These are phyloP conservation scores for Peribatodes rhomboidaria DNA, from an alignment of 2,888 invertebrate species.

Conservation along the genomic window DNA sequence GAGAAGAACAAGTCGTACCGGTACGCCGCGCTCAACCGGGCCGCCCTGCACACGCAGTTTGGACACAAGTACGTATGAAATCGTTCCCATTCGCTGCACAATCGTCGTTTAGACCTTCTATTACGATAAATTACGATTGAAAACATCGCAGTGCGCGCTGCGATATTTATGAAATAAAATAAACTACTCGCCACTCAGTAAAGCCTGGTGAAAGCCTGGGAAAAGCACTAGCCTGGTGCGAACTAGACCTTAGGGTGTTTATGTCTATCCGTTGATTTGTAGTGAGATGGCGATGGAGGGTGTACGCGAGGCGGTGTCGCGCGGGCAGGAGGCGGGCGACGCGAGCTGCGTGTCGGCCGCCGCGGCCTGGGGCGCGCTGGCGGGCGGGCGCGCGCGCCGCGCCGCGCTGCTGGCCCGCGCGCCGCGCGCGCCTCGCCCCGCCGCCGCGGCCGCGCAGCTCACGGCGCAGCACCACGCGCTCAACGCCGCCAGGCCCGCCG, in stretches of 20 bases:
- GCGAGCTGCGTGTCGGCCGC: slow-evolving; percentile 92
- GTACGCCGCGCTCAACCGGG: slow-evolving; percentile 96
- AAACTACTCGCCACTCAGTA: no score
- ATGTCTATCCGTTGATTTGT: slow-evolving; percentile 23
- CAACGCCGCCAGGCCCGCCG: slow-evolving; percentile 88
- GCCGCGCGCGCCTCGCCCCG: slow-evolving; percentile 88
- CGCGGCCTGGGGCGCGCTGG: slow-evolving; percentile 90
- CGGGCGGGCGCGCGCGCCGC: slow-evolving; percentile 89
- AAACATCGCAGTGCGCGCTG: no score
- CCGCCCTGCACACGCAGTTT: slow-evolving; percentile 95
- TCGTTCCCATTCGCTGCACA: not conserved
- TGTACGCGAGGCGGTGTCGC: slow-evolving; percentile 94
- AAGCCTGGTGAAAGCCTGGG: no score
- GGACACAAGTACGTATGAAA: slow-evolving; percentile 88
- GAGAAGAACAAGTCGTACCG: slow-evolving; percentile 89
- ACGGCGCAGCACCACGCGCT: slow-evolving; percentile 92
- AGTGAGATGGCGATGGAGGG: slow-evolving; percentile 93
- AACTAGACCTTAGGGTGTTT: not conserved
- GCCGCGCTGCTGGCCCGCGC: slow-evolving; percentile 72
- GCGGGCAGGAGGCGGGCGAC: slow-evolving; percentile 96
- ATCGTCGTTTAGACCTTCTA: no score
- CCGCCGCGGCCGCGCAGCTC: slow-evolving; percentile 92
- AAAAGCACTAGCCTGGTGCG: not conserved
- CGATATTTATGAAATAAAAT: no score
- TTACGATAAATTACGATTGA: no score